Evolutionary conservation across 2,113 vertebrate genomes (phyloP).

Genomic region (Hemicordylus capensis): DNA sequence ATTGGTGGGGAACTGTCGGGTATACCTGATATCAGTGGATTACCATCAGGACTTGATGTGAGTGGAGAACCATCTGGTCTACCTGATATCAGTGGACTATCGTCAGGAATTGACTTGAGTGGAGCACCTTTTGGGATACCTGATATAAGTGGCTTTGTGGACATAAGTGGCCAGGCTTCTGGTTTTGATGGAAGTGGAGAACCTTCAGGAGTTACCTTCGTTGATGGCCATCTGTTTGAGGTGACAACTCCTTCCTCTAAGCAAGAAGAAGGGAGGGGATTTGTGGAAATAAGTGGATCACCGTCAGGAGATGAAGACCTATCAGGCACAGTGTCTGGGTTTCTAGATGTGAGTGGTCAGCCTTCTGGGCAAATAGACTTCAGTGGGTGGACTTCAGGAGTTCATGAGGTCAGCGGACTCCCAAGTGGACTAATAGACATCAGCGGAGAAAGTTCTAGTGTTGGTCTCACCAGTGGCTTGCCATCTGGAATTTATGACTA

Average conservation of each 20-base stretch:
- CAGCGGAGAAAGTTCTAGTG: slow-evolving; percentile 76
- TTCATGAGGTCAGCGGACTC: slow-evolving; percentile 72
- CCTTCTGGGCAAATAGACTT: slow-evolving; percentile 70
- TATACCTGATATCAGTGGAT: slow-evolving; percentile 68
- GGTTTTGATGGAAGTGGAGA: slow-evolving; percentile 69
- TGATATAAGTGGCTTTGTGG: slow-evolving; percentile 57
- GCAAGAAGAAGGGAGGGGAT: slow-evolving; percentile 79
- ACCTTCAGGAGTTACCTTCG: slow-evolving; percentile 71
- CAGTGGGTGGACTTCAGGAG: slow-evolving; percentile 74
- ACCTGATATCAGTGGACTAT: slow-evolving; percentile 65
- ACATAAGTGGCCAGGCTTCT: slow-evolving; percentile 64
- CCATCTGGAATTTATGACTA: slow-evolving; percentile 73
- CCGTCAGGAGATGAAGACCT: slow-evolving; percentile 73
- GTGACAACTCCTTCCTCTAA: slow-evolving; percentile 60
- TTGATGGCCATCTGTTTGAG: slow-evolving; percentile 76
- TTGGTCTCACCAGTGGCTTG: slow-evolving; percentile 62
- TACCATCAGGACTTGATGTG: slow-evolving; percentile 71
- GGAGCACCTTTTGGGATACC: slow-evolving; percentile 62
- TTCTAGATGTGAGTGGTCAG: slow-evolving; percentile 72
- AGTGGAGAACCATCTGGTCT: slow-evolving; percentile 72
- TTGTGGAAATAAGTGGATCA: slow-evolving; percentile 79
- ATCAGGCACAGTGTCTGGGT: slow-evolving; percentile 73
- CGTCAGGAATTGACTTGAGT: slow-evolving; percentile 38
- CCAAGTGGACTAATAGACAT: slow-evolving; percentile 70
- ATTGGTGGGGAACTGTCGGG: slow-evolving; percentile 70